These are phyloP conservation scores for Hyperoplus lanceolatus DNA, from an alignment of 2,797 vertebrate genomes.

Conservation along the genomic window DNA sequence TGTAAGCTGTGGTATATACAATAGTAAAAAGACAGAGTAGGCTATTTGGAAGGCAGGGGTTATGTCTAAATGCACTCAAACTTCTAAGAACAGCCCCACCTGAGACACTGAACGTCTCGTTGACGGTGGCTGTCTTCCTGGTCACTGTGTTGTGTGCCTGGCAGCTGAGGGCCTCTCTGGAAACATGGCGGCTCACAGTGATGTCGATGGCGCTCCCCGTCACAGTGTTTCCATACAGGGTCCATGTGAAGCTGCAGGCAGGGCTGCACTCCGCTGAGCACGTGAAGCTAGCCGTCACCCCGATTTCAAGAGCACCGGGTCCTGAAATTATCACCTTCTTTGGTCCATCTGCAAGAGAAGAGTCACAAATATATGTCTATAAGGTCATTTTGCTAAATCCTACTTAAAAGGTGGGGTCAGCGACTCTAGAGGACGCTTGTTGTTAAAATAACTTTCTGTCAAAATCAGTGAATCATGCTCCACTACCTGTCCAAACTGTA, in stretches of 20 bases:
- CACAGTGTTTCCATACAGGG: constrained; percentile 23
- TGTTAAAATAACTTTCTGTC: too few relatives aligned
- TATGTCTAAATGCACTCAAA: not conserved
- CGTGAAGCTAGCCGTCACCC: constrained; percentile 30
- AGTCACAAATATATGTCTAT: not conserved
- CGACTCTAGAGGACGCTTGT: too few relatives aligned
- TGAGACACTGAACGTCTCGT: constrained; percentile 40
- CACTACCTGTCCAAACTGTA: too few relatives aligned
- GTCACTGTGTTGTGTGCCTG: constrained; percentile 37
- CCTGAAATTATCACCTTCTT: constrained; percentile 38
- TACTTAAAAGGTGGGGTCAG: not conserved
- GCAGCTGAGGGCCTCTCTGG: constrained; percentile 46
- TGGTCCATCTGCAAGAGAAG: constrained; percentile 51
- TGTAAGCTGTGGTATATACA: too few relatives aligned
- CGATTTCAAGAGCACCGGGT: constrained; percentile 42
- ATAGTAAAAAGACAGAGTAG: too few relatives aligned
- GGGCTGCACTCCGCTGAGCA: constrained; percentile 54
- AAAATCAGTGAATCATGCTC: too few relatives aligned
- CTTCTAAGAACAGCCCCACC: constrained; percentile 2
- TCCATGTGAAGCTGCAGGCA: constrained; percentile 54
- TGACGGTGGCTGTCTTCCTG: not conserved
- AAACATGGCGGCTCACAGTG: constrained; percentile 22
- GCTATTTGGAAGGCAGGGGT: too few relatives aligned
- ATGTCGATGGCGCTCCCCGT: constrained; percentile 29
- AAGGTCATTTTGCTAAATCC: not conserved